These are phyloP conservation scores for Chlamydotis undulata DNA, from an alignment of 2,113 vertebrate species.

Conservation along the genomic window DNA sequence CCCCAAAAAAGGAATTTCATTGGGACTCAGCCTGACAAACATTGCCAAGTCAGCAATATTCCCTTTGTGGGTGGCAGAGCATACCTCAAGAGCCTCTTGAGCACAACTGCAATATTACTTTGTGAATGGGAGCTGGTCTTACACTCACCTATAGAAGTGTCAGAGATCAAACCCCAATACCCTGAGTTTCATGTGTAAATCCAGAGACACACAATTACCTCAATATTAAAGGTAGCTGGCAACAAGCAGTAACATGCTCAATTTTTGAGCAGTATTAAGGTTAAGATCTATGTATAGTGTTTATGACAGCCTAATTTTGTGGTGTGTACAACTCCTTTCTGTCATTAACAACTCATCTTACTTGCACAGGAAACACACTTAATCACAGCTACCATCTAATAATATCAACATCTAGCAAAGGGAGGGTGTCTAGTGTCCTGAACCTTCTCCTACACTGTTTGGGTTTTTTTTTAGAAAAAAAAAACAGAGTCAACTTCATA, in stretches of 20 bases:
- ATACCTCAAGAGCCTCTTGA: not conserved
- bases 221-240: not conserved
- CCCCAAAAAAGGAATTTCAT: not conserved
- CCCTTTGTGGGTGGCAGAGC: not conserved
- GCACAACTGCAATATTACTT: not conserved
- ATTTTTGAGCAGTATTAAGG: not conserved
- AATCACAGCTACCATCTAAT: not conserved
- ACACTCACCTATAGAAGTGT: not conserved
- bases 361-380: not conserved
- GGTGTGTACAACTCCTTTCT: not conserved
- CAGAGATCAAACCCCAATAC: not conserved
- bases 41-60: fast-evolving
- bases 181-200: not conserved
- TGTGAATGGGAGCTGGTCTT: not conserved
- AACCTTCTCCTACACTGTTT: not conserved
- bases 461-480: not conserved
- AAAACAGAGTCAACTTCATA: not conserved
- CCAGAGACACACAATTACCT: not conserved
- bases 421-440: not conserved
- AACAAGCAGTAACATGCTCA: not conserved
- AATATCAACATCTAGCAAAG: not conserved
- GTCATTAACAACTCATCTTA: not conserved
- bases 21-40: not conserved
- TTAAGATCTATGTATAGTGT: not conserved
- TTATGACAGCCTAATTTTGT: not conserved